phyloP scores from a whole-genome alignment of 2,113 vertebrate species.

The Heterocephalus glaber region DNA sequence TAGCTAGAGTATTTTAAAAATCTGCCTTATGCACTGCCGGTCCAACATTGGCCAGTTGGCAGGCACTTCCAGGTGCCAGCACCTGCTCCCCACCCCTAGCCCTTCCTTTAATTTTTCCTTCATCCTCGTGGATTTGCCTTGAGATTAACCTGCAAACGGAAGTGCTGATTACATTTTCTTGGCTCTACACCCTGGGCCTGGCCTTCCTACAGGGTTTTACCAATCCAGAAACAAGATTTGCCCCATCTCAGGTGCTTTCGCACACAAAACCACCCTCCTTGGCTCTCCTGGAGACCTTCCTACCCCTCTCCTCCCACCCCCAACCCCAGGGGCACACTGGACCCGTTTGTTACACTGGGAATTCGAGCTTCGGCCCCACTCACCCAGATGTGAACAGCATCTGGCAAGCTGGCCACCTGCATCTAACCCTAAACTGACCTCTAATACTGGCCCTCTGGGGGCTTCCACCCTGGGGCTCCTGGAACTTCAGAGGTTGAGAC shows the following conservation, averaged over 20 bases:
- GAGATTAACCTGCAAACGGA: neutral
- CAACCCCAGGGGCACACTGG: neutral
- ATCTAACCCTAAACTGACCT: neutral
- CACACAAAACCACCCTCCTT: accelerated
- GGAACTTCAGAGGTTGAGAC: neutral
- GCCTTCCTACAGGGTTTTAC: neutral
- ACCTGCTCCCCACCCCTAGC: neutral
- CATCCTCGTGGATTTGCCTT: neutral
- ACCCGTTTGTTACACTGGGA: neutral
- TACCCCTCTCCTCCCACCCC: neutral
- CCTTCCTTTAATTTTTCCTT: neutral
- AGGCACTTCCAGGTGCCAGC: neutral
- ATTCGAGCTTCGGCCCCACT: neutral
- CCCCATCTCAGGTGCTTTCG: neutral
- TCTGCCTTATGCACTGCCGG: neutral
- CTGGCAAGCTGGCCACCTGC: accelerated
- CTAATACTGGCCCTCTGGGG: neutral
- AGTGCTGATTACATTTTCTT: neutral
- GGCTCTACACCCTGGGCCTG: neutral
- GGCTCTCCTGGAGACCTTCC: neutral
- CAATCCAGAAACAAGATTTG: neutral
- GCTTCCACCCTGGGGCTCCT: accelerated
- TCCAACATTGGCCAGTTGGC: neutral
- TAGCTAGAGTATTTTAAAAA: neutral
- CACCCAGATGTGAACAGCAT: neutral